Evolutionary conservation across 1,140 invertebrate genomes (phyloP).

Genomic region (Ditylenchus dipsaci): DNA sequence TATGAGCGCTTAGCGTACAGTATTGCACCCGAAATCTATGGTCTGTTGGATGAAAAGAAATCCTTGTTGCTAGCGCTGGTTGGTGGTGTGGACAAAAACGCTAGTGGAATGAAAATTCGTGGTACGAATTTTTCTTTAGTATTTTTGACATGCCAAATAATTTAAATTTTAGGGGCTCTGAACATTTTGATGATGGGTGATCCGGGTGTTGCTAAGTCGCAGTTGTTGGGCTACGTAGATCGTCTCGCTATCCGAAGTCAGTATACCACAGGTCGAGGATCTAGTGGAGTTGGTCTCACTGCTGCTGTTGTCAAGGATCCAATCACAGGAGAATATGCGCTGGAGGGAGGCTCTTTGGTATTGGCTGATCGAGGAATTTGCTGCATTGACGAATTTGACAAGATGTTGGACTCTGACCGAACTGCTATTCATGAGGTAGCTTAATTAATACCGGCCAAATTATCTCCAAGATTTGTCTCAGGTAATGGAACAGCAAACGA

Average conservation of each 20-base stretch:
- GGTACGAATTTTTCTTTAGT: slow-evolving; percentile 60
- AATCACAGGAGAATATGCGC: slow-evolving; percentile 88
- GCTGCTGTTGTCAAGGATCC: slow-evolving; percentile 97
- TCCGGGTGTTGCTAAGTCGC: slow-evolving; percentile 97
- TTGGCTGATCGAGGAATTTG: slow-evolving; percentile 93
- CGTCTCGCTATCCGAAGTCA: slow-evolving; percentile 84
- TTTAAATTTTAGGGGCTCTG: slow-evolving; percentile 72
- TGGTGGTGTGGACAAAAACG: slow-evolving; percentile 85
- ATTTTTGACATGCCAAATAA: slow-evolving; percentile 3
- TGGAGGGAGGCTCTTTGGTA: slow-evolving; percentile 96
- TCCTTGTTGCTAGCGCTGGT: slow-evolving; percentile 85
- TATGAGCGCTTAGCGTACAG: slow-evolving; percentile 82
- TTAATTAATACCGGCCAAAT: not conserved
- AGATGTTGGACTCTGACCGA: slow-evolving; percentile 91
- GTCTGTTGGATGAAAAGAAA: slow-evolving; percentile 94
- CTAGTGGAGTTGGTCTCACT: slow-evolving; percentile 93
- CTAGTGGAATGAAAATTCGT: slow-evolving; percentile 70
- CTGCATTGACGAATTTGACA: slow-evolving; percentile 99
- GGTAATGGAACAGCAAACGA: slow-evolving; percentile 98
- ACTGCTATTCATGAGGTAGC: slow-evolving; percentile 93
- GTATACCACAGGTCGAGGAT: slow-evolving; percentile 93
- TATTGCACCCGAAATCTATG: slow-evolving; percentile 97
- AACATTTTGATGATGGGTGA: slow-evolving; percentile 99
- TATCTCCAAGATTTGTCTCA: slow-evolving; percentile 10
- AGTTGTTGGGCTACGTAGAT: slow-evolving; percentile 89